Percentiles rank a stretch among this genome's conserved stretches.
Evolutionary conservation across 1,140 invertebrate species (phyloP).

Genomic region (Grapholita molesta): DNA sequence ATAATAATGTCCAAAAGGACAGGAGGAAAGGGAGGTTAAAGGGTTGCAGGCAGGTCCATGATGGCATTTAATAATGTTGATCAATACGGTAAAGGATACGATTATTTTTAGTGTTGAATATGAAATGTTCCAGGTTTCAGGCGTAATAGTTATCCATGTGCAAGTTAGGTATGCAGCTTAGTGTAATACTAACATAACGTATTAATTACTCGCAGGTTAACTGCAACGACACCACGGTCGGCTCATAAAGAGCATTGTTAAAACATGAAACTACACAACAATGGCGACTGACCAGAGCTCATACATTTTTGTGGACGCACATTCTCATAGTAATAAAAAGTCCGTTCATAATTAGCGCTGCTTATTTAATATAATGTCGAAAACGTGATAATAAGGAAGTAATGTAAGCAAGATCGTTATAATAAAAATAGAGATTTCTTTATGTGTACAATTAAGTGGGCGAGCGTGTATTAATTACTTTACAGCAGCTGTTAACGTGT

Average conservation of each 20-base stretch:
- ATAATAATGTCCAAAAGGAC: background rate
- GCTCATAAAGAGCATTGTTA: constrained; percentile 25
- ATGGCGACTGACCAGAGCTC: constrained; percentile 59
- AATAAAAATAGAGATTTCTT: constrained; percentile 64
- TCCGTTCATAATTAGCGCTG: constrained; percentile 64
- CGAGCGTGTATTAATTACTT: constrained; percentile 56
- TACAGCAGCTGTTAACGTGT: constrained; percentile 46
- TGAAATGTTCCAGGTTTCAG: too few relatives aligned
- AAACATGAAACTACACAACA: constrained; percentile 46
- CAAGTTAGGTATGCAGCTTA: too few relatives aligned
- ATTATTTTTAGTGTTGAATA: too few relatives aligned
- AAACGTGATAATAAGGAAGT: constrained; percentile 66
- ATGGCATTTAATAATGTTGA: too few relatives aligned
- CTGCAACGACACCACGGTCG: background rate
- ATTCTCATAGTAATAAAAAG: constrained; percentile 56
- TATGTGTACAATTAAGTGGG: constrained; percentile 65
- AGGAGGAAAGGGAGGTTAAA: too few relatives aligned
- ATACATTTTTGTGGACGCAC: constrained; percentile 49
- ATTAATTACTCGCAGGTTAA: background rate
- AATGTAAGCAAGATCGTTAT: constrained; percentile 65
- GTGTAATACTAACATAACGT: background rate
- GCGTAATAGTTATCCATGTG: too few relatives aligned
- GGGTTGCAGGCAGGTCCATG: too few relatives aligned
- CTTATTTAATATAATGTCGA: constrained; percentile 62
- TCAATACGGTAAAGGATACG: too few relatives aligned